A percentile compares a stretch with the other conserved stretches of the same genome.
Conservation (phyloP, 1,140 invertebrate genomes). For the Heterodera carotae region DNA sequence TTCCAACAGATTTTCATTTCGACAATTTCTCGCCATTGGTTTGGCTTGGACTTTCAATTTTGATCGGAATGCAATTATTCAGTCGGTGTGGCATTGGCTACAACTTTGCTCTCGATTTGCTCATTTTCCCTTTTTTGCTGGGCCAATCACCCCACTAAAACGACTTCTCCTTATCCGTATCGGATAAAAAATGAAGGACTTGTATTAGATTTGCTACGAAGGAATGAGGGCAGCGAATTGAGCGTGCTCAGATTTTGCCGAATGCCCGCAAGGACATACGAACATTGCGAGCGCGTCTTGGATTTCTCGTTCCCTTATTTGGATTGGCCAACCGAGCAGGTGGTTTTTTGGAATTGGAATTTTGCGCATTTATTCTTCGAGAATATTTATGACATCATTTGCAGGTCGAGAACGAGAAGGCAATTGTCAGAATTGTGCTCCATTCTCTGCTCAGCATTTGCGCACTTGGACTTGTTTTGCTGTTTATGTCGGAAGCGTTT, state of each 20-base stretch:
- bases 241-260: constrained; percentile 34
- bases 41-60: too few relatives aligned
- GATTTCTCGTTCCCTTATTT: constrained; percentile 48
- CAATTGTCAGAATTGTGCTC: constrained; percentile 29
- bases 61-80: background rate
- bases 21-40: constrained; percentile 23
- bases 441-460: constrained; percentile 28
- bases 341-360: background rate
- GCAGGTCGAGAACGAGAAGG: constrained; percentile 37
- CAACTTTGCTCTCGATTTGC: constrained; percentile 10
- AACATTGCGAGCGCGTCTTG: constrained; percentile 40
- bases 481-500: constrained; percentile 35
- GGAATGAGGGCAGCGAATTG: background rate
- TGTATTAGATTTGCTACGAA: background rate
- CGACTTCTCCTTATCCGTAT: background rate
- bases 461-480: background rate
- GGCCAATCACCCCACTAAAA: background rate
- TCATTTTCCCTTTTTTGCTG: constrained; percentile 18
- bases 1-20: constrained; percentile 1
- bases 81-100: constrained; percentile 16
- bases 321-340: constrained; percentile 42
- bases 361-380: too few relatives aligned
- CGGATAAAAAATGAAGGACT: background rate
- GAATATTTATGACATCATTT: too few relatives aligned
- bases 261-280: constrained; percentile 30